phyloP scores from a whole-genome alignment of 2,888 invertebrate genomes.

The Lepidonotus clava region DNA sequence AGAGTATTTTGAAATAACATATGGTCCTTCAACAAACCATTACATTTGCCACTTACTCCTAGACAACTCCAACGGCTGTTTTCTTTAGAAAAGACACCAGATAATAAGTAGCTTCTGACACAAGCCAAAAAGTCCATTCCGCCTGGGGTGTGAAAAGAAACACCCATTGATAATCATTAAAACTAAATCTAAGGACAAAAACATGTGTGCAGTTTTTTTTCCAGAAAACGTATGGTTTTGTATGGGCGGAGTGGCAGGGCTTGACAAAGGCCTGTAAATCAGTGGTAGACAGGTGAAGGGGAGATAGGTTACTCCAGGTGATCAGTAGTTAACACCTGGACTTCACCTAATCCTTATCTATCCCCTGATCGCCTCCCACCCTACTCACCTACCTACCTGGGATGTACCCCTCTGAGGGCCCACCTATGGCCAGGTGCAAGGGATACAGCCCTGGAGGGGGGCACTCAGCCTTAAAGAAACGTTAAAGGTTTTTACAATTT shows the following conservation, averaged over 20 bases:
- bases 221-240: neutral
- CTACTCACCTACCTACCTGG: no score
- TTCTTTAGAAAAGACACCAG: neutral
- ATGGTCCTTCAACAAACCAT: no score
- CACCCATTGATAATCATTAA: neutral
- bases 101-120: neutral
- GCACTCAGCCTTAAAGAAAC: no score
- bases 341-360: neutral
- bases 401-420: no score
- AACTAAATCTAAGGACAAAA: neutral
- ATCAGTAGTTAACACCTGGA: conserved; percentile 6
- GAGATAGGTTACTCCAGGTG: neutral
- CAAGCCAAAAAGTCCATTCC: neutral
- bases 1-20: no score
- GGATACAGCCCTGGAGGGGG: no score
- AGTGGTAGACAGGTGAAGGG: conserved; percentile 9
- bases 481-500: no score
- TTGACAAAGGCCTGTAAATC: conserved; percentile 25
- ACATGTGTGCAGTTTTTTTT: neutral
- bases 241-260: neutral
- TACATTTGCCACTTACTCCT: no score
- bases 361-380: neutral
- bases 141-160: neutral
- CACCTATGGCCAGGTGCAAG: no score
- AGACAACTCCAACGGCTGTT: no score